Evolutionary conservation across 2,888 invertebrate species (phyloP).

Genomic region (Rugalucina vietnamica): DNA sequence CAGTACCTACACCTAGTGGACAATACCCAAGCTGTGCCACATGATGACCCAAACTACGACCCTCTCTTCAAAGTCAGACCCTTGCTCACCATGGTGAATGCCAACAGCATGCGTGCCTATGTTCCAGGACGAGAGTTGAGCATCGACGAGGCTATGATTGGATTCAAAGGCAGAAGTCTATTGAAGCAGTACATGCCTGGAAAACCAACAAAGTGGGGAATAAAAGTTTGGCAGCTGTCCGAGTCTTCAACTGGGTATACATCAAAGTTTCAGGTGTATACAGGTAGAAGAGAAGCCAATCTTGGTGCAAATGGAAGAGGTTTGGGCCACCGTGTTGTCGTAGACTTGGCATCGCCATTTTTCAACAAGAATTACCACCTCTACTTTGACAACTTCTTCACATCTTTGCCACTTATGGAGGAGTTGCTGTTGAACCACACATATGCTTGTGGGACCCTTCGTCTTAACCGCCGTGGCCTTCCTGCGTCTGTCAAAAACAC

Average conservation of each 20-base stretch:
- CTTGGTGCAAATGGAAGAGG: not conserved
- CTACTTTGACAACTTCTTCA: conserved; percentile 44
- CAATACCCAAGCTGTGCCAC: not conserved
- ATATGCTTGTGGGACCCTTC: conserved; percentile 44
- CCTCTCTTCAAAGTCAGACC: conserved; percentile 33
- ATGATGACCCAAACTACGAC: conserved; percentile 26
- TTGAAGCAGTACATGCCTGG: conserved; percentile 39
- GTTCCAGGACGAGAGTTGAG: conserved; percentile 19
- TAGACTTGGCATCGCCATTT: conserved; percentile 8
- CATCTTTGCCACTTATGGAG: conserved; percentile 18
- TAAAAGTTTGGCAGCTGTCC: conserved; percentile 44
- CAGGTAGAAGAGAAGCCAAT: conserved; percentile 5
- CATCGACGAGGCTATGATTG: conserved; percentile 49
- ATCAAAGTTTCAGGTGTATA: conserved; percentile 29
- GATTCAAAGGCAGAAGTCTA: conserved; percentile 37
- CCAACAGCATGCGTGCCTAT: not conserved
- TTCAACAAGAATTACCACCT: not conserved
- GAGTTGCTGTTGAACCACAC: conserved; percentile 2
- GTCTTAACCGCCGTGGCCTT: conserved; percentile 24
- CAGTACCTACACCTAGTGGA: conserved; percentile 32
- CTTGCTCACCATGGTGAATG: conserved; percentile 14
- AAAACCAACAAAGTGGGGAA: conserved; percentile 47
- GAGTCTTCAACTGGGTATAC: conserved; percentile 33
- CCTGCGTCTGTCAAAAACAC: conserved; percentile 13
- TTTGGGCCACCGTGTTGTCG: conserved; percentile 41